Conservation (phyloP, 2,797 vertebrate species). For the Bovichtus variegatus region DNA sequence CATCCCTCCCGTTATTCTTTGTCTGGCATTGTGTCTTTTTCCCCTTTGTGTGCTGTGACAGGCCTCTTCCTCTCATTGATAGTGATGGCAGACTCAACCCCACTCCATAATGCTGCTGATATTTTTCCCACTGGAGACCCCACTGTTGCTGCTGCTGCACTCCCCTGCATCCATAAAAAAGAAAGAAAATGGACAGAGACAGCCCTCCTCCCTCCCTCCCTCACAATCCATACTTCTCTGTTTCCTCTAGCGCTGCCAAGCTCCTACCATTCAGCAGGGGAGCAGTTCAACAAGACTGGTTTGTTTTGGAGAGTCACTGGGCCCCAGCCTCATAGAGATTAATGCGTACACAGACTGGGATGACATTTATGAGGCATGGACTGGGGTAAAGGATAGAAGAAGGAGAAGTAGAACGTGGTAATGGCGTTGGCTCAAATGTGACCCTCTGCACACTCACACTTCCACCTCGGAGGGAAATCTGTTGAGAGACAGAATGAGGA, state of each 20-base stretch:
- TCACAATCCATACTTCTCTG: slow-evolving; percentile 67
- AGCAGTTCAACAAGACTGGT: slow-evolving; percentile 79
- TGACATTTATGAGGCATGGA: slow-evolving; percentile 84
- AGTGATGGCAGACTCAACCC: slow-evolving; percentile 80
- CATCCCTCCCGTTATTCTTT: slow-evolving; percentile 61
- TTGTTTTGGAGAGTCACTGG: slow-evolving; percentile 81
- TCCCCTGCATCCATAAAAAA: slow-evolving; percentile 47
- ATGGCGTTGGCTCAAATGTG: slow-evolving; percentile 61
- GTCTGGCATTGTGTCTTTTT: slow-evolving; percentile 66
- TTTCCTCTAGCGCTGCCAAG: slow-evolving; percentile 83
- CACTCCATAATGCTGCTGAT: slow-evolving; percentile 80
- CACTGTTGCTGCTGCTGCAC: slow-evolving; percentile 69
- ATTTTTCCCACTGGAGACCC: slow-evolving; percentile 83
- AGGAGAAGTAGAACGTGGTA: slow-evolving; percentile 51
- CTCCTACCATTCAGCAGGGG: slow-evolving; percentile 76
- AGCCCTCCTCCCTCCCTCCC: slow-evolving; percentile 37
- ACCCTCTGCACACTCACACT: slow-evolving; percentile 34
- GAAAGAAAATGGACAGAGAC: slow-evolving; percentile 59
- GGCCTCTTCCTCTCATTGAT: slow-evolving; percentile 84
- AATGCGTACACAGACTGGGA: slow-evolving; percentile 77
- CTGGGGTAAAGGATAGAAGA: slow-evolving; percentile 58
- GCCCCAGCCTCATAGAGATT: slow-evolving; percentile 79
- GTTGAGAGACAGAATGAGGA: slow-evolving; percentile 46
- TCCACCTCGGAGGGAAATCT: slow-evolving; percentile 35
- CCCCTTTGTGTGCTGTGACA: slow-evolving; percentile 81